phyloP scores from a whole-genome alignment of 2,888 invertebrate genomes.

The Altica lythri region DNA sequence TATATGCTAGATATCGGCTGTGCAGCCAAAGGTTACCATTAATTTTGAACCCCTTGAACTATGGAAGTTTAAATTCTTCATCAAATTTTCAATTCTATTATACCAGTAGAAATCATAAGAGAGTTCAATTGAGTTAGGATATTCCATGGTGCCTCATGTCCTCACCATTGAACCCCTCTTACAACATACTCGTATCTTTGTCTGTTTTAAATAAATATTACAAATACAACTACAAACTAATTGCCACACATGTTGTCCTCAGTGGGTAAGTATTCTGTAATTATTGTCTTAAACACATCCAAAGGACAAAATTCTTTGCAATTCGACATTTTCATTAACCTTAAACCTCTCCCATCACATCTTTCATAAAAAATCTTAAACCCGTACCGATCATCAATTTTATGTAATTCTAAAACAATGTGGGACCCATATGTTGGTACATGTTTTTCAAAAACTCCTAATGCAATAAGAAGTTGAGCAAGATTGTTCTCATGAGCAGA shows the following conservation, averaged over 20 bases:
- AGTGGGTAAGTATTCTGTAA: slow-evolving; percentile 30
- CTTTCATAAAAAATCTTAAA: slow-evolving; percentile 43
- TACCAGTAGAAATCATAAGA: too few relatives aligned
- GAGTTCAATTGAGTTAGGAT: too few relatives aligned
- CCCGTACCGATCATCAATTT: slow-evolving; percentile 36
- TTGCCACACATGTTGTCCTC: slow-evolving; percentile 27
- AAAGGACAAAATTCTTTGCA: slow-evolving; percentile 40
- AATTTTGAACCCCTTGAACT: too few relatives aligned
- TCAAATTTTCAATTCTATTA: too few relatives aligned
- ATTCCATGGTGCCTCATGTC: too few relatives aligned
- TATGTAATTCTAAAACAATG: slow-evolving; percentile 37
- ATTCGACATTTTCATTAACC: slow-evolving; percentile 34
- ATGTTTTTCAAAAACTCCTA: slow-evolving; percentile 40
- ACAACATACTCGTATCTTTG: too few relatives aligned
- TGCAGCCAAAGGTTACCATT: too few relatives aligned
- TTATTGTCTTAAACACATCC: slow-evolving; percentile 28
- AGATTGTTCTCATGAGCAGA: slow-evolving; percentile 45
- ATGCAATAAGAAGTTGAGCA: slow-evolving; percentile 39
- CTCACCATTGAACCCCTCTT: too few relatives aligned
- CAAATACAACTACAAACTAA: neutral
- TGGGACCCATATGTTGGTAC: slow-evolving; percentile 40
- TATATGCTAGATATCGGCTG: too few relatives aligned
- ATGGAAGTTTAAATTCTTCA: too few relatives aligned
- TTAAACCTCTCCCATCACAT: slow-evolving; percentile 33
- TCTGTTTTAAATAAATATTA: too few relatives aligned